phyloP scores from a whole-genome alignment of 2,113 vertebrate species.

The Toxotes jaculatrix region DNA sequence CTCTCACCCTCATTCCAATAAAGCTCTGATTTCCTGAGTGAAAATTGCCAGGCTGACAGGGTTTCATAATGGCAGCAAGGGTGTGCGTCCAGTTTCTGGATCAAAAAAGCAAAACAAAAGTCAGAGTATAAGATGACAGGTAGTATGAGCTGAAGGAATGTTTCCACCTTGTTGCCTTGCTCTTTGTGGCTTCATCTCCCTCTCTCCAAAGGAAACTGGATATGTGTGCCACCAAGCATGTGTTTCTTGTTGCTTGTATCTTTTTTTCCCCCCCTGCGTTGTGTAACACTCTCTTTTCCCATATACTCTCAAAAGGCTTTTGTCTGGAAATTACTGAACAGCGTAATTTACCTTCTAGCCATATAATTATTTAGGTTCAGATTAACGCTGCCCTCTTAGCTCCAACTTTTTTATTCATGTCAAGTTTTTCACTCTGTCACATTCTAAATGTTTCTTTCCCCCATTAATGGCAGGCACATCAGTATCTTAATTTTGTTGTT shows the following conservation, averaged over 20 bases:
- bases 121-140: conserved; percentile 66
- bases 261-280: conserved; percentile 39
- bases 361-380: conserved; percentile 67
- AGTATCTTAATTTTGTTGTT: conserved; percentile 34
- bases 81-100: conserved; percentile 60
- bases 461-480: conserved; percentile 1
- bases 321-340: conserved; percentile 66
- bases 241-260: conserved; percentile 70
- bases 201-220: conserved; percentile 74
- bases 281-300: conserved; percentile 68
- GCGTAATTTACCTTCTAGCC: conserved; percentile 58
- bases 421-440: conserved; percentile 34
- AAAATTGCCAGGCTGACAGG: conserved; percentile 54
- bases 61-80: conserved; percentile 63
- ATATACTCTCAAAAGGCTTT: conserved; percentile 70
- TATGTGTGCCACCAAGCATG: conserved; percentile 68
- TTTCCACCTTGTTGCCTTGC: conserved; percentile 73
- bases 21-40: conserved; percentile 26
- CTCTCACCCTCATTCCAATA: conserved; percentile 4
- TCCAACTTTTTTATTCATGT: conserved; percentile 25
- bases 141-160: conserved; percentile 71
- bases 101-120: conserved; percentile 72
- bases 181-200: conserved; percentile 60
- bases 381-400: conserved; percentile 44
- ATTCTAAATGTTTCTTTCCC: neutral